A percentile compares a stretch with the other conserved stretches of the same genome.
phyloP scores from a whole-genome alignment of 2,113 vertebrate species.

The Clarias macrocephalus region DNA sequence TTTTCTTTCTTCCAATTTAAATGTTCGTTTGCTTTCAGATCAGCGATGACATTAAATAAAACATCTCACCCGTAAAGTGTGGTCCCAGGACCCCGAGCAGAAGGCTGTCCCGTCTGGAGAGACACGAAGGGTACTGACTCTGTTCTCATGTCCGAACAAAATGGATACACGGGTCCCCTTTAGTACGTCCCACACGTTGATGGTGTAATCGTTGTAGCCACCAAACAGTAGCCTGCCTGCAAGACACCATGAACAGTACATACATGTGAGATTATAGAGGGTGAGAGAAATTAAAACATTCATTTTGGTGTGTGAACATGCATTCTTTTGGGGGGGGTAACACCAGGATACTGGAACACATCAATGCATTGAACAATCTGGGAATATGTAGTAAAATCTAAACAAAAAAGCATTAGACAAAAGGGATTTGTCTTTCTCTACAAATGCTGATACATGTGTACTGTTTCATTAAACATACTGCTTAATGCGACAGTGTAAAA shows the following conservation, averaged over 20 bases:
- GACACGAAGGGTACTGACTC: slow-evolving; percentile 91
- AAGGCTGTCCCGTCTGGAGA: slow-evolving; percentile 95
- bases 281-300: not conserved
- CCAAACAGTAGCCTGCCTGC: slow-evolving; percentile 91
- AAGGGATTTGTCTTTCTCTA: too few relatives aligned
- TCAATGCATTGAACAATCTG: not conserved
- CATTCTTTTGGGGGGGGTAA: too few relatives aligned
- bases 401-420: too few relatives aligned
- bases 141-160: slow-evolving; percentile 95
- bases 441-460: not conserved
- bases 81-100: slow-evolving; percentile 97
- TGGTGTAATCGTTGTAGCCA: slow-evolving; percentile 98
- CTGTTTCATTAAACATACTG: not conserved
- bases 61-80: slow-evolving; percentile 86
- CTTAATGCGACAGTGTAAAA: not conserved
- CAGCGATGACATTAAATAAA: not conserved
- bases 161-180: slow-evolving; percentile 94
- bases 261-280: not conserved
- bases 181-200: slow-evolving; percentile 98
- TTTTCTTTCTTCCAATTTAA: too few relatives aligned
- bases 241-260: not conserved
- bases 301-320: not conserved
- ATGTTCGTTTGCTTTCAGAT: not conserved
- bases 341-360: too few relatives aligned
- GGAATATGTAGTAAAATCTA: too few relatives aligned